Conservation (phyloP, 2,797 vertebrate species). For the Neosilurus mollespiculum region DNA sequence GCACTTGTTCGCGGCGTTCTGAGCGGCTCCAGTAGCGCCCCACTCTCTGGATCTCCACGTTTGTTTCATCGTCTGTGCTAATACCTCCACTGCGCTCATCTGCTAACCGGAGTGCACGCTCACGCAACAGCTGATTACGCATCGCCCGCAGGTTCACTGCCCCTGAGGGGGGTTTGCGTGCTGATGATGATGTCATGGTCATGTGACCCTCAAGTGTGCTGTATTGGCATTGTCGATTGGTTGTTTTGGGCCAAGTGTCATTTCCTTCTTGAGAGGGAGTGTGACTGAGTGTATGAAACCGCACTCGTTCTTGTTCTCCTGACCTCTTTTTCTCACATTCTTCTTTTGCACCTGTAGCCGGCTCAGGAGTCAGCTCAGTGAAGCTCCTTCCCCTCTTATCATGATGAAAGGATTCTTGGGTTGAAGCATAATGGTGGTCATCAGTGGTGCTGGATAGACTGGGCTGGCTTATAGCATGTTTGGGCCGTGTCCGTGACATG, state of each 20-base stretch:
- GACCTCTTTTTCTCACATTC: slow-evolving; percentile 60
- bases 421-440: slow-evolving; percentile 57
- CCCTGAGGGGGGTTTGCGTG: slow-evolving; percentile 51
- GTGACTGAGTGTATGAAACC: slow-evolving; percentile 63
- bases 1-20: slow-evolving; percentile 75
- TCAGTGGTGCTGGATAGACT: slow-evolving; percentile 45
- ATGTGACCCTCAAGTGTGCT: slow-evolving; percentile 73
- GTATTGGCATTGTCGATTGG: slow-evolving; percentile 68
- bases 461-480: slow-evolving; percentile 48
- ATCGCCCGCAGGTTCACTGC: slow-evolving; percentile 58
- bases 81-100: slow-evolving; percentile 73
- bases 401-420: slow-evolving; percentile 56
- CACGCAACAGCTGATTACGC: slow-evolving; percentile 72
- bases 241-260: slow-evolving; percentile 78
- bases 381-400: slow-evolving; percentile 56
- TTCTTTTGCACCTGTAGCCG: slow-evolving; percentile 55
- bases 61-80: slow-evolving; percentile 76
- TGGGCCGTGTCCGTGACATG: background rate
- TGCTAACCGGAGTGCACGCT: slow-evolving; percentile 69
- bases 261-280: slow-evolving; percentile 70
- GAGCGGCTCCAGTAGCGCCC: slow-evolving; percentile 78
- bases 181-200: background rate
- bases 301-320: slow-evolving; percentile 56
- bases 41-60: slow-evolving; percentile 64
- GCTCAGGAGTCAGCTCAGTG: slow-evolving; percentile 49